A percentile compares a stretch with the other conserved stretches of the same genome.
Evolutionary conservation across 2,797 vertebrate genomes (phyloP).

Genomic region (Miichthys miiuy): DNA sequence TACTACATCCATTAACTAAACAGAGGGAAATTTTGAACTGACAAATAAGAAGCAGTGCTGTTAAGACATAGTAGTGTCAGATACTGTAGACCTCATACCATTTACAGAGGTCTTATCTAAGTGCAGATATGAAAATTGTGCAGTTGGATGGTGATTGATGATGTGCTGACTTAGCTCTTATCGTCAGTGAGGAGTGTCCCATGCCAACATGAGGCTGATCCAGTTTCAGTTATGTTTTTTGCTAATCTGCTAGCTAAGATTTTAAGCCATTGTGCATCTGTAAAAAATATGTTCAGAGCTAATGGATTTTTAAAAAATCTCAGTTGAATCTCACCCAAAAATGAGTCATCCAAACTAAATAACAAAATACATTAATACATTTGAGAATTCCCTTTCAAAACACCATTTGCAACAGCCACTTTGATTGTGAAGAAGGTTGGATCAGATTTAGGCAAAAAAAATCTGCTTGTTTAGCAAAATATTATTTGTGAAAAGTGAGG

Average conservation of each 20-base stretch:
- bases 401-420: background rate
- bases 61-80: conserved; percentile 7
- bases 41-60: conserved; percentile 12
- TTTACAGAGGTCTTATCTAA: conserved; percentile 33
- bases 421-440: background rate
- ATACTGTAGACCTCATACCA: conserved; percentile 6
- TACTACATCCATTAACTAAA: conserved; percentile 30
- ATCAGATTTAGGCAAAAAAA: background rate
- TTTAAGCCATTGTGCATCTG: background rate
- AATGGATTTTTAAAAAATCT: background rate
- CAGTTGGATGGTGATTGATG: conserved; percentile 32
- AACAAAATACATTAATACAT: background rate
- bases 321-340: too few relatives aligned
- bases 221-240: conserved; percentile 17
- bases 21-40: conserved; percentile 6
- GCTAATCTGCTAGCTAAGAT: background rate
- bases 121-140: conserved; percentile 18
- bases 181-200: conserved; percentile 36
- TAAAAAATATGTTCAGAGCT: background rate
- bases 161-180: conserved; percentile 48
- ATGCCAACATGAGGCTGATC: conserved; percentile 38
- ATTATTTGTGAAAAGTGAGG: background rate
- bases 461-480: background rate
- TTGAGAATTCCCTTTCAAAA: background rate
- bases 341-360: background rate